Conservation (phyloP, 2,888 invertebrate genomes). For the Carterocephalus palaemon region DNA sequence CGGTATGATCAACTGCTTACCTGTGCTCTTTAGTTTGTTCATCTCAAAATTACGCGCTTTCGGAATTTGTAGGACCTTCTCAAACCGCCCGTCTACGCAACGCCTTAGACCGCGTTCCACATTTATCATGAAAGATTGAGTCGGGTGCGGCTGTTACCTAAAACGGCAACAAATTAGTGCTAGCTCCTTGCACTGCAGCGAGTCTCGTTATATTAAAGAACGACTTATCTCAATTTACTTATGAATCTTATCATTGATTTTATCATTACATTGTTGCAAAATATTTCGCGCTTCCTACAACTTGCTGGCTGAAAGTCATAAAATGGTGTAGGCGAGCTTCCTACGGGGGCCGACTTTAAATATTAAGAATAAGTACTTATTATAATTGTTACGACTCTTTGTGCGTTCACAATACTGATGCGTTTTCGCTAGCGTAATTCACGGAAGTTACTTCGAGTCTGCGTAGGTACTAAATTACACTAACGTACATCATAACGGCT, state of each 20-base stretch:
- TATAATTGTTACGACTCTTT: slow-evolving; percentile 14
- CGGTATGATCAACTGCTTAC: no score
- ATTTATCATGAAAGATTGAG: slow-evolving; percentile 24
- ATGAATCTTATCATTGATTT: slow-evolving; percentile 16
- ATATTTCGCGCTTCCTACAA: not conserved
- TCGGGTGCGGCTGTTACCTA: slow-evolving; percentile 18
- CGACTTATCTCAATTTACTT: slow-evolving; percentile 21
- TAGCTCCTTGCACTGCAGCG: slow-evolving; percentile 3
- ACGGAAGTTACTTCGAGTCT: not conserved
- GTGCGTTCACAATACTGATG: not conserved
- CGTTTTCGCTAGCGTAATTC: slow-evolving; percentile 3
- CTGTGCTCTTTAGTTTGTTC: no score
- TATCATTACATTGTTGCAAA: slow-evolving; percentile 1
- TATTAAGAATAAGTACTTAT: slow-evolving; percentile 3
- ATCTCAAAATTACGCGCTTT: no score
- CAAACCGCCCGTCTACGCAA: no score
- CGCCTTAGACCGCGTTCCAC: slow-evolving; percentile 13
- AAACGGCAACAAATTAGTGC: slow-evolving; percentile 24
- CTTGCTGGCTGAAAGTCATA: not conserved
- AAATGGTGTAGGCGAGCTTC: slow-evolving; percentile 1
- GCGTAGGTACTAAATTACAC: slow-evolving; percentile 17
- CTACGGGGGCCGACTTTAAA: not conserved
- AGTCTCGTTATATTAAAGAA: slow-evolving; percentile 7
- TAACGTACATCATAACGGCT: slow-evolving; percentile 4
- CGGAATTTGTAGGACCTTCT: no score